Evolutionary conservation across 2,797 vertebrate genomes (phyloP).

Genomic region (Eulemur rubriventer): DNA sequence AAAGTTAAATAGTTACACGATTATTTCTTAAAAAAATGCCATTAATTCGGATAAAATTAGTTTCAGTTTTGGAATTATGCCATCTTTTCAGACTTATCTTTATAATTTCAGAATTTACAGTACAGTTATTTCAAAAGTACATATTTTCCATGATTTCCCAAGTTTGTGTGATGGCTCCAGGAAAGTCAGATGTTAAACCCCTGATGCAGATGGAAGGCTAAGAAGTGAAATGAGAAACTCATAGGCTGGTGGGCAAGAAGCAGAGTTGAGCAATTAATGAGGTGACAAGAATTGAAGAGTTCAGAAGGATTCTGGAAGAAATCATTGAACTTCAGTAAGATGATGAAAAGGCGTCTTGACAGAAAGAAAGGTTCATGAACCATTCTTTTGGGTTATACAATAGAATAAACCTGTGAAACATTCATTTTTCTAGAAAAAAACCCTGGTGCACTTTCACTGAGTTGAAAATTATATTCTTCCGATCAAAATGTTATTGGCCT

Average conservation of each 20-base stretch:
- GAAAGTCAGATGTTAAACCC: background rate
- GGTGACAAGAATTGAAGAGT: background rate
- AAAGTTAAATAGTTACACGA: background rate
- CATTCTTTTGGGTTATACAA: background rate
- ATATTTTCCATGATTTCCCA: background rate
- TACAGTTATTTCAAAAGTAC: background rate
- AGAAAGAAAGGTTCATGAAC: background rate
- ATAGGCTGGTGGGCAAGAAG: background rate
- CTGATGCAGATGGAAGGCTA: background rate
- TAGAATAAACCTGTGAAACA: background rate
- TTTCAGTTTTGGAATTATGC: background rate
- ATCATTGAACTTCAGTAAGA: slow-evolving; percentile 16
- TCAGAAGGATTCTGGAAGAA: background rate
- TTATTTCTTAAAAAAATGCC: background rate
- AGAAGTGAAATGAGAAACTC: background rate
- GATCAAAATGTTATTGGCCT: background rate
- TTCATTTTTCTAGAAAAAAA: background rate
- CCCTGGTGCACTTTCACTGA: background rate
- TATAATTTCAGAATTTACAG: background rate
- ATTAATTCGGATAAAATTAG: background rate
- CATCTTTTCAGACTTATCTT: background rate
- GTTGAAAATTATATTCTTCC: background rate
- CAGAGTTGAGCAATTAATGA: slow-evolving; percentile 5
- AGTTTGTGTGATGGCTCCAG: background rate
- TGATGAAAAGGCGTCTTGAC: background rate